Evolutionary conservation across 2,888 invertebrate genomes (phyloP).

Genomic region (Mesopsocus fuscifrons): DNA sequence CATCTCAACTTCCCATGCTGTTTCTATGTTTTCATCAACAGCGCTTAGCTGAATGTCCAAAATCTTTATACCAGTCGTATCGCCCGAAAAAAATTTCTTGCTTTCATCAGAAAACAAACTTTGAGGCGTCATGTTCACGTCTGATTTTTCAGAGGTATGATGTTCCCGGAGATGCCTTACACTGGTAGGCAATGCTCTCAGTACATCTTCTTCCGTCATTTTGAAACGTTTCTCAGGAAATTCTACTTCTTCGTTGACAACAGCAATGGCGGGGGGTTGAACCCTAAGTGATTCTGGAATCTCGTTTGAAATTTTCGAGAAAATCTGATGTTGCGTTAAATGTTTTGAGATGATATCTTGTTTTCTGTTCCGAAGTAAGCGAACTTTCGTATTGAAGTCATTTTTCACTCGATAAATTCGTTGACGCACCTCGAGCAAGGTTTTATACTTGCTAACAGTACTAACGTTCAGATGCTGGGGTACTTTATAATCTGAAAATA

Average conservation of each 20-base stretch:
- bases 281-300: slow-evolving; percentile 31
- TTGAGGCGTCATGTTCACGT: neutral
- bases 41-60: neutral
- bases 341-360: slow-evolving; percentile 7
- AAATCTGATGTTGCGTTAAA: neutral
- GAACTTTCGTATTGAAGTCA: slow-evolving; percentile 29
- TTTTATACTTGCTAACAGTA: slow-evolving; percentile 36
- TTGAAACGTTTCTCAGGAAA: slow-evolving; percentile 9
- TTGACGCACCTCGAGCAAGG: slow-evolving; percentile 38
- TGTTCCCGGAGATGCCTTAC: slow-evolving; percentile 6
- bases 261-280: slow-evolving; percentile 28
- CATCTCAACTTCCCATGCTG: slow-evolving; percentile 10
- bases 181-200: slow-evolving; percentile 1
- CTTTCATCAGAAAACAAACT: neutral
- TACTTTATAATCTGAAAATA: slow-evolving; percentile 32
- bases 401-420: slow-evolving; percentile 32
- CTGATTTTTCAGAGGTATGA: slow-evolving; percentile 25
- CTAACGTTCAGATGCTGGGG: slow-evolving; percentile 31
- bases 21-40: slow-evolving; percentile 9
- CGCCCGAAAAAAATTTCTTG: neutral
- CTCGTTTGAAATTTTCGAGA: slow-evolving; percentile 22
- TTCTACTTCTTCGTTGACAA: slow-evolving; percentile 31
- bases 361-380: slow-evolving; percentile 27
- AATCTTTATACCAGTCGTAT: neutral
- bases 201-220: slow-evolving; percentile 1